A percentile compares a stretch with the other conserved stretches of the same genome.
Evolutionary conservation across 2,888 invertebrate genomes (phyloP).

Genomic region (Lasioglossum figueresi): DNA sequence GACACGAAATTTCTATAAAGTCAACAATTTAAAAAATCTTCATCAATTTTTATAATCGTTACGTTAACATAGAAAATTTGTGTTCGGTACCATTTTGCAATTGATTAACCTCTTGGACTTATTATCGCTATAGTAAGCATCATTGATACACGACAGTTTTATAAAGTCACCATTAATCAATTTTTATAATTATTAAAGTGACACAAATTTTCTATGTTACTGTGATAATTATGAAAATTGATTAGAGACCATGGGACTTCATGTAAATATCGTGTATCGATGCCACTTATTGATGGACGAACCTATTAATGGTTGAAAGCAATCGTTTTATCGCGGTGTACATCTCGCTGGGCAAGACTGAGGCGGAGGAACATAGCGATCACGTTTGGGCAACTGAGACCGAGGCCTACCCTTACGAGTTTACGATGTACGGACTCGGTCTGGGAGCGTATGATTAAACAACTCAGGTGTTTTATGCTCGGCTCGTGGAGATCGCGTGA

Average conservation of each 20-base stretch:
- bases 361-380: slow-evolving; percentile 13
- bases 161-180: too few species aligned
- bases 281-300: slow-evolving; percentile 30
- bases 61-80: too few species aligned
- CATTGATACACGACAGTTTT: too few species aligned
- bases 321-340: slow-evolving; percentile 31
- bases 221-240: neutral
- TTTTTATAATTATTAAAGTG: too few species aligned
- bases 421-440: slow-evolving; percentile 71
- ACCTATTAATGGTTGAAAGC: slow-evolving; percentile 54
- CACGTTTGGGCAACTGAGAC: slow-evolving; percentile 25
- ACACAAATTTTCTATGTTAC: too few species aligned
- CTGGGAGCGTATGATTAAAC: slow-evolving; percentile 80
- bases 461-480: slow-evolving; percentile 82
- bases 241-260: neutral
- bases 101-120: too few species aligned
- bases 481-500: slow-evolving; percentile 81
- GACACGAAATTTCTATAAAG: too few species aligned
- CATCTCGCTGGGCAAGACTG: slow-evolving; percentile 25
- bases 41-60: too few species aligned
- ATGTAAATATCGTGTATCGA: neutral
- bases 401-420: slow-evolving; percentile 60
- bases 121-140: too few species aligned
- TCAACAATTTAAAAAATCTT: too few species aligned
- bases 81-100: too few species aligned